Base-by-base conservation (phyloP, 2,113 vertebrate genomes). In the Platysternon megacephalum region DNA sequence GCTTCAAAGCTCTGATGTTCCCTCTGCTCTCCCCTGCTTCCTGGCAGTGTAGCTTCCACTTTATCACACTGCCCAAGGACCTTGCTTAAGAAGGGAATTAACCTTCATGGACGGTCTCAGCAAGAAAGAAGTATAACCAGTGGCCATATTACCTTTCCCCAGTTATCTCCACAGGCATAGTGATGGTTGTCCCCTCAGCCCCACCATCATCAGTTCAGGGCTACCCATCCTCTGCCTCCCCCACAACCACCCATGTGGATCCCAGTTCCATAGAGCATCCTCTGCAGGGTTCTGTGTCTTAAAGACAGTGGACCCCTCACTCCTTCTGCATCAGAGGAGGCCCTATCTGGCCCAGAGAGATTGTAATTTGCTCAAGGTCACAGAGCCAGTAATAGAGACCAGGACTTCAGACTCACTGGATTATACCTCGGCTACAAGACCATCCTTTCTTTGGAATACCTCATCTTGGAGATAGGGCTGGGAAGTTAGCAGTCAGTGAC, bases 1-100 rank as follows among this genome's bases (percentile, higher is more conserved):
- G 65, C 97, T 92, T 76, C 96, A 48, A 72, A 95, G 95, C 90
- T 91, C 95, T 32, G 93, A 90, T 95, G 48, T 95, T 96, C 93
- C 79, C 87, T 91, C 88, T 95, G 88, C 88, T 81, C 96, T 92
- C 87, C 86, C 87, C 79, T 94, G 65, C 35, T 79, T 94, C 83
- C 81, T 85, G 94, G 68, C 88, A n/a, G 74, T 85, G 72, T 81
- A 93, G 68, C 90, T 96, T 93, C 88, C 95, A 94, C 93, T 84
- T 1, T 2, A 4, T 92, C 89, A 21, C 2, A 2, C 91, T 90
- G 8, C 90, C 88, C 94, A 4, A 55, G 46, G 89, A 28, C 22
- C 24, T 22, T 28, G 93, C 94, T 91, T 92, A 58, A 84, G 92
- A 93, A 94, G 94, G 93, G 95, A 72, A 13, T 82, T 94, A 7